A percentile compares a stretch with the other conserved stretches of the same genome.
phyloP scores from a whole-genome alignment of 2,888 invertebrate genomes.

The Adela reaumurella region DNA sequence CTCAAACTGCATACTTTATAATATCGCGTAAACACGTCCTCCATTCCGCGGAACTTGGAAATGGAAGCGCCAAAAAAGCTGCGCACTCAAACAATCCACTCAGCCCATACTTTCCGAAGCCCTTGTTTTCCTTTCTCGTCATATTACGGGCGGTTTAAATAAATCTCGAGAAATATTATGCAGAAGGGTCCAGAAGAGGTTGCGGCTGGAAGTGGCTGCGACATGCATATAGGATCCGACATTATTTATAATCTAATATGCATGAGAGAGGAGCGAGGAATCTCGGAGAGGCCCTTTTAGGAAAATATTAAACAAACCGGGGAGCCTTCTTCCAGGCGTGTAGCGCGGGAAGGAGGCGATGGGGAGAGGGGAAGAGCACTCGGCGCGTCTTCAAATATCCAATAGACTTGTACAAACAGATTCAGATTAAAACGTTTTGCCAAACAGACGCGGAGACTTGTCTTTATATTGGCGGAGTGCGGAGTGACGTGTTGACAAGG shows the following conservation, averaged over 20 bases:
- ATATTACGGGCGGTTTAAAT: background rate
- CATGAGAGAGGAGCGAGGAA: constrained; percentile 18
- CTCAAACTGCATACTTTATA: no score
- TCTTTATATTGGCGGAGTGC: constrained; percentile 16
- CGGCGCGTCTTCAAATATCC: constrained; percentile 18
- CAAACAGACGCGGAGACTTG: constrained; percentile 30
- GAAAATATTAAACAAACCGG: constrained; percentile 36
- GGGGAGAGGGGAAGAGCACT: constrained; percentile 1
- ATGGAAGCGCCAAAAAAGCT: no score
- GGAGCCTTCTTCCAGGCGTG: constrained; percentile 12
- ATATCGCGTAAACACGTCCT: no score
- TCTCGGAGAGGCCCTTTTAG: constrained; percentile 22
- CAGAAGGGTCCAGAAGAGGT: background rate
- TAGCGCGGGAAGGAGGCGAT: constrained; percentile 5
- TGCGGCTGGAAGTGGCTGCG: constrained; percentile 22
- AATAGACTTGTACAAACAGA: constrained; percentile 31
- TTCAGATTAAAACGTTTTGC: constrained; percentile 38
- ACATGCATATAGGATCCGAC: constrained; percentile 21
- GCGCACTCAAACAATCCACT: background rate
- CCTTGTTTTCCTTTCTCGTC: background rate
- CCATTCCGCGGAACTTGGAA: no score
- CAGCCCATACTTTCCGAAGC: background rate
- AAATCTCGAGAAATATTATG: background rate
- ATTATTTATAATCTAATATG: constrained; percentile 39
- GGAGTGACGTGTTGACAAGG: no score